A percentile compares a stretch with the other conserved stretches of the same genome.
phyloP scores from a whole-genome alignment of 2,113 vertebrate species.

The Gobius niger region DNA sequence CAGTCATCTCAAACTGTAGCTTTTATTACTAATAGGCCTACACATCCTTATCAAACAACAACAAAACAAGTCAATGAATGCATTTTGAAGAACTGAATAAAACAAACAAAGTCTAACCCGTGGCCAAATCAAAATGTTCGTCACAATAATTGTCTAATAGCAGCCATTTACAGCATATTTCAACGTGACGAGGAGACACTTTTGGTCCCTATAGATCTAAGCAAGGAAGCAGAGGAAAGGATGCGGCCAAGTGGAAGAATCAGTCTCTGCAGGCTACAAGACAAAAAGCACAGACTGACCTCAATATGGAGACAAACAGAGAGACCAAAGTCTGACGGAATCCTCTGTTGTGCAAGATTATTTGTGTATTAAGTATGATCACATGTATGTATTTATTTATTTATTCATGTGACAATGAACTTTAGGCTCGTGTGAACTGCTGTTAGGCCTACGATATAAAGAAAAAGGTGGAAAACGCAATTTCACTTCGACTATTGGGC shows the following conservation, averaged over 20 bases:
- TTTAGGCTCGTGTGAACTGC: too few species aligned
- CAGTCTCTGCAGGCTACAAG: slow-evolving; percentile 56
- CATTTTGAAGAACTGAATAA: too few species aligned
- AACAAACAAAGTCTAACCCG: too few species aligned
- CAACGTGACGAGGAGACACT: slow-evolving; percentile 29
- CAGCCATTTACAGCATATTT: slow-evolving; percentile 40
- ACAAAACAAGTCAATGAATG: neutral
- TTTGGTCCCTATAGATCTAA: slow-evolving; percentile 37
- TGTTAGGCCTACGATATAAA: too few species aligned
- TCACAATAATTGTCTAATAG: slow-evolving; percentile 12
- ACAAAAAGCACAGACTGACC: slow-evolving; percentile 63
- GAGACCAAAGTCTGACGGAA: slow-evolving; percentile 2
- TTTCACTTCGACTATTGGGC: too few species aligned
- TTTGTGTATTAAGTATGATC: too few species aligned
- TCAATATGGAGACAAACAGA: slow-evolving; percentile 41
- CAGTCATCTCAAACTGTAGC: too few species aligned
- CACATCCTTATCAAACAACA: neutral
- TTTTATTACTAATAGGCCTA: neutral
- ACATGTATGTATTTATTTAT: too few species aligned
- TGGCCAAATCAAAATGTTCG: neutral
- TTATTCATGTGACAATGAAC: too few species aligned
- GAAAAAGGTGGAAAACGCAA: too few species aligned
- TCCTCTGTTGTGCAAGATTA: neutral
- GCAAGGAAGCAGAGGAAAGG: slow-evolving; percentile 29
- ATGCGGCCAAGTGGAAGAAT: slow-evolving; percentile 57